Evolutionary conservation across 2,888 invertebrate species (phyloP).

Genomic region (Eupithecia inturbata): DNA sequence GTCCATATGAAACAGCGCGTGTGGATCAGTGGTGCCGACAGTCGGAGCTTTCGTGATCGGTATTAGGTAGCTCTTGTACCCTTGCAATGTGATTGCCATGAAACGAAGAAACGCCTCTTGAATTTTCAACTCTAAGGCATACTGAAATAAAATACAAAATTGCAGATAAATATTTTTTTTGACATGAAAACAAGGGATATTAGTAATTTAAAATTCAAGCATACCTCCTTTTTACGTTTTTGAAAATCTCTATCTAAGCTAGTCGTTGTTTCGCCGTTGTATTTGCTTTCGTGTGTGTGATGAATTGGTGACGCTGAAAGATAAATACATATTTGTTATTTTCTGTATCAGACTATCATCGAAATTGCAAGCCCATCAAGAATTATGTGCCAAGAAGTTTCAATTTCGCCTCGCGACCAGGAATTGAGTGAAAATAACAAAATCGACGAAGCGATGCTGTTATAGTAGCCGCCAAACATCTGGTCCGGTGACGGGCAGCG

Average conservation of each 20-base stretch:
- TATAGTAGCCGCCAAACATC: too few relatives aligned
- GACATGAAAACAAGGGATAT: background rate
- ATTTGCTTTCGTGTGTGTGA: slow-evolving; percentile 70
- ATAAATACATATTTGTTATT: slow-evolving; percentile 2
- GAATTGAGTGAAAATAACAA: too few relatives aligned
- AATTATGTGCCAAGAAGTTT: too few relatives aligned
- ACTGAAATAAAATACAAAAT: slow-evolving; percentile 75
- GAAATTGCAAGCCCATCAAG: background rate
- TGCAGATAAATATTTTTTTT: background rate
- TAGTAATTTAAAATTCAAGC: slow-evolving; percentile 62
- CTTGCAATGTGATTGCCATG: slow-evolving; percentile 96
- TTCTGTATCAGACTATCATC: background rate
- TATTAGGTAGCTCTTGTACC: slow-evolving; percentile 93
- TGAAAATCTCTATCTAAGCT: slow-evolving; percentile 93
- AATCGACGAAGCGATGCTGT: too few relatives aligned
- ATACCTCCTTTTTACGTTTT: slow-evolving; percentile 90
- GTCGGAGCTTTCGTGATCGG: slow-evolving; percentile 98
- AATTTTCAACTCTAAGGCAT: slow-evolving; percentile 95
- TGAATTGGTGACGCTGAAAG: slow-evolving; percentile 77
- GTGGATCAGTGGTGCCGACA: slow-evolving; percentile 96
- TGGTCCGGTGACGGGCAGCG: too few relatives aligned
- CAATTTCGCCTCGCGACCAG: too few relatives aligned
- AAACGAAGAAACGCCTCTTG: slow-evolving; percentile 98
- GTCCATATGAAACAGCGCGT: slow-evolving; percentile 96
- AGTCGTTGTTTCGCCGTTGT: slow-evolving; percentile 84